Percentiles rank a stretch among this genome's conserved stretches.
Conservation (phyloP, 2,888 invertebrate genomes). For the Eupithecia exiguata region DNA sequence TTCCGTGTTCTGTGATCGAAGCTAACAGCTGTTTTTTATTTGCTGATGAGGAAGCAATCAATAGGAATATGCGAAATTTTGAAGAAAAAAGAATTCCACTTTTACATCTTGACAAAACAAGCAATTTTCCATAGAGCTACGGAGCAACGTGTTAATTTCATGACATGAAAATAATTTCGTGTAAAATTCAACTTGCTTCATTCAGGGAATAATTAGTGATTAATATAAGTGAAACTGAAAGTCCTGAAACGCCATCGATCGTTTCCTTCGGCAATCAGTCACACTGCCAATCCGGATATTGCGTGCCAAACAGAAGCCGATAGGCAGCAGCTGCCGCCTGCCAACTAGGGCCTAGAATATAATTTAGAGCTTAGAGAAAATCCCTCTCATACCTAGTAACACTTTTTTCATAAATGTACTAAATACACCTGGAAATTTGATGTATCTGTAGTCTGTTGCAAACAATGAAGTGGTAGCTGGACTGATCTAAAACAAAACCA, state of each 20-base stretch:
- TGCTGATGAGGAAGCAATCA: not conserved
- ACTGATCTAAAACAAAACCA: too few species aligned
- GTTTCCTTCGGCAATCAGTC: conserved; percentile 23
- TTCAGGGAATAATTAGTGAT: not conserved
- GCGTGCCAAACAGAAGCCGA: conserved; percentile 29
- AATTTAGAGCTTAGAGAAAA: not conserved
- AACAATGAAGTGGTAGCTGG: too few species aligned
- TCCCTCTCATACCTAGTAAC: not conserved
- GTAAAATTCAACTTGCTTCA: not conserved
- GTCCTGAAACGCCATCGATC: conserved; percentile 19
- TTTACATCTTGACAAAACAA: not conserved
- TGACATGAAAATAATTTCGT: not conserved
- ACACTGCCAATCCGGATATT: conserved; percentile 23
- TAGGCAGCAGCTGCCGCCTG: conserved; percentile 7
- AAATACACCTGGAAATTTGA: too few species aligned
- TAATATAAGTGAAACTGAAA: not conserved
- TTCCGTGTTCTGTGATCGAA: too few species aligned
- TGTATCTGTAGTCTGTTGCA: too few species aligned
- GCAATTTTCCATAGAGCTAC: not conserved
- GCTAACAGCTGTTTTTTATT: too few species aligned
- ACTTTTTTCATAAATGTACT: too few species aligned
- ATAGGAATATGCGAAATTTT: not conserved
- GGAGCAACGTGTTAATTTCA: not conserved
- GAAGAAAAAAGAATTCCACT: not conserved
- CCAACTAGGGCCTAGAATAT: not conserved